Conservation (phyloP, 2,113 vertebrate genomes). For the Haemorhous mexicanus region DNA sequence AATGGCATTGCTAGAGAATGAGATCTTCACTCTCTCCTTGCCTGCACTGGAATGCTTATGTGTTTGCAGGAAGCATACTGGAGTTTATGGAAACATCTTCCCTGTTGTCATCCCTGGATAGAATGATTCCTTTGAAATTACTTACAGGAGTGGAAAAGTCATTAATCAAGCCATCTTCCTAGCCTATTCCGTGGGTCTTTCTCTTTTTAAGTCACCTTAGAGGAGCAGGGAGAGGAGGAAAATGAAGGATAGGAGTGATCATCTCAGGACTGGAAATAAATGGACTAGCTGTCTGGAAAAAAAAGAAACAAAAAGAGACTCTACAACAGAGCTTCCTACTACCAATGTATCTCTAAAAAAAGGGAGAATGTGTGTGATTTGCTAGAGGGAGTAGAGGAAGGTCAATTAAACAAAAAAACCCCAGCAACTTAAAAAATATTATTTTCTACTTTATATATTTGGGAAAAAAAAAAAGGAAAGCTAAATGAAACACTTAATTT, state of each 20-base stretch:
- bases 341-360: not conserved
- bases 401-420: not conserved
- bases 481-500: not conserved
- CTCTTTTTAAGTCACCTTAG: not conserved
- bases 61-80: not conserved
- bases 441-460: not conserved
- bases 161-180: not conserved
- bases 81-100: not conserved
- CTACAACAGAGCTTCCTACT: not conserved
- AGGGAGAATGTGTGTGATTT: not conserved
- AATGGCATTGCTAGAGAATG: not conserved
- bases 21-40: not conserved
- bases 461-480: not conserved
- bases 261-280: not conserved
- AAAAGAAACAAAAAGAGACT: not conserved
- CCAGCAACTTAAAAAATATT: not conserved
- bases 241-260: not conserved
- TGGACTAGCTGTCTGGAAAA: not conserved
- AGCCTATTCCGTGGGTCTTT: not conserved
- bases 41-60: not conserved
- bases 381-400: not conserved
- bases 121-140: slow-evolving; percentile 1
- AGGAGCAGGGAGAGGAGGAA: not conserved
- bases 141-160: not conserved
- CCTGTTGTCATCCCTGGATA: not conserved